Evolutionary conservation across 2,113 vertebrate species (phyloP).

Genomic region (Cynocephalus volans): DNA sequence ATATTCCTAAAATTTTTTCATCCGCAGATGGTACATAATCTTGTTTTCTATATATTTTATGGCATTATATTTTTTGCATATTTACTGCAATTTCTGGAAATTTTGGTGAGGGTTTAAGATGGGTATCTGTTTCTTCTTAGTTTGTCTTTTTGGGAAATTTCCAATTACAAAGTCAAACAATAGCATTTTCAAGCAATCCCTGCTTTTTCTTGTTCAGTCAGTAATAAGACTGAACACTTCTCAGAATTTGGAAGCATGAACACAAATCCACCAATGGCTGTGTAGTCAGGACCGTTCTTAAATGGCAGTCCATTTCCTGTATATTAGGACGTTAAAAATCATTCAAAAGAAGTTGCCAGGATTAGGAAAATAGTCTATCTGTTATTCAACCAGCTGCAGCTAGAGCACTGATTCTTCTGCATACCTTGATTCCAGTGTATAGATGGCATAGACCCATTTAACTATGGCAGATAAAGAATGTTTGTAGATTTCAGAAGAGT

Average conservation of each 20-base stretch:
- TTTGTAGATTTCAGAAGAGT: not conserved
- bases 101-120: not conserved
- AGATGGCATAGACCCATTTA: not conserved
- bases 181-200: not conserved
- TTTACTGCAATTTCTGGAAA: not conserved
- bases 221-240: not conserved
- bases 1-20: not conserved
- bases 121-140: not conserved
- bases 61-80: not conserved
- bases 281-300: not conserved
- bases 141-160: not conserved
- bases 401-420: not conserved
- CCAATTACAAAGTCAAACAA: not conserved
- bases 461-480: not conserved
- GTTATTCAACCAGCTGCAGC: not conserved
- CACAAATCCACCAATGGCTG: not conserved
- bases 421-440: not conserved
- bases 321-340: not conserved
- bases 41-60: not conserved
- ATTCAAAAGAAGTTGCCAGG: not conserved
- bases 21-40: not conserved
- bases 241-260: not conserved
- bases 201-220: not conserved
- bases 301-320: not conserved
- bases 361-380: not conserved